Conservation (phyloP, 2,113 vertebrate genomes). For the Oncorhynchus tshawytscha region DNA sequence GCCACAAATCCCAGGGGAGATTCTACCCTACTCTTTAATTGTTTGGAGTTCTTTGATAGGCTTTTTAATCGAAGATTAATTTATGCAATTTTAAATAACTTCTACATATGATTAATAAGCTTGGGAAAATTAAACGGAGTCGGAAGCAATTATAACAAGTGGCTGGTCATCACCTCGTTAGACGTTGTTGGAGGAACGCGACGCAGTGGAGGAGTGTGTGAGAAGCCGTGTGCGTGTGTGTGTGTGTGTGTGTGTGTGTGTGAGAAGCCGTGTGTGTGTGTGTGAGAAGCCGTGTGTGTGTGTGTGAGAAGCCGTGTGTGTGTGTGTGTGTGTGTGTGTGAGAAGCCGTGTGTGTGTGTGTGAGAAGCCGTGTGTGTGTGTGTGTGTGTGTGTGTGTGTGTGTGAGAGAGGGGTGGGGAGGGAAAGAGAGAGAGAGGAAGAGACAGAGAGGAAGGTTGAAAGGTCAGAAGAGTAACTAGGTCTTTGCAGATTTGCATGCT, state of each 20-base stretch:
- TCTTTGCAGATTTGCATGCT: slow-evolving; percentile 85
- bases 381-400: slow-evolving; percentile 47
- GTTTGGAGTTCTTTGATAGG: slow-evolving; percentile 96
- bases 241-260: slow-evolving; percentile 48
- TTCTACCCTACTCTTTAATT: slow-evolving; percentile 98
- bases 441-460: slow-evolving; percentile 69
- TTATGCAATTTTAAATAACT: slow-evolving; percentile 99
- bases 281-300: no score
- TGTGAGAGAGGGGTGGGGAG: slow-evolving; percentile 30
- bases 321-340: no score
- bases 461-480: slow-evolving; percentile 78
- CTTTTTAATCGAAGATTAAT: slow-evolving; percentile 99
- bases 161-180: slow-evolving; percentile 99
- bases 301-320: no score
- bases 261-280: no score
- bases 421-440: slow-evolving; percentile 56
- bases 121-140: slow-evolving; percentile 97
- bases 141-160: slow-evolving; percentile 99
- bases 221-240: slow-evolving; percentile 41
- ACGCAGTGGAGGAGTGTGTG: slow-evolving; percentile 43
- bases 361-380: slow-evolving; percentile 6
- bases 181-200: slow-evolving; percentile 80
- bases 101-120: slow-evolving; percentile 99
- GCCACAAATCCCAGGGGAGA: slow-evolving; percentile 89
- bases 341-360: no score